Conservation (phyloP, 2,797 vertebrate genomes). For the Lagocephalus sceleratus region DNA sequence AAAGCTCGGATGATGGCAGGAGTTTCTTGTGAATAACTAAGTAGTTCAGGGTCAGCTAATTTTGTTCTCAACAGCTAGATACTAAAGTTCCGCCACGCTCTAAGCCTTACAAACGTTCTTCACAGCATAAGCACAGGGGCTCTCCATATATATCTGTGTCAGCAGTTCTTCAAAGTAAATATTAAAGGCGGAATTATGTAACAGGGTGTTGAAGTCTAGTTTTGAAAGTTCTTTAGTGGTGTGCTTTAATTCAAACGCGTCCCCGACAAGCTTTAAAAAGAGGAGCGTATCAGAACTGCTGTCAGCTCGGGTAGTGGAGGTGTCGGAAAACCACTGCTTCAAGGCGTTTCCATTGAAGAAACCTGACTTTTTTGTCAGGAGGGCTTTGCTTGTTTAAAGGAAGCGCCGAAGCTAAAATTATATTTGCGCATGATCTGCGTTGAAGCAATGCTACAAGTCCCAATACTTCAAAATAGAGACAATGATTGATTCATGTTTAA, state of each 20-base stretch:
- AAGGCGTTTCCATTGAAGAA: conserved; percentile 24
- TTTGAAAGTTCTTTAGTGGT: neutral
- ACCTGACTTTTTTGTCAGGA: conserved; percentile 1
- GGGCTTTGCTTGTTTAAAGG: conserved; percentile 1
- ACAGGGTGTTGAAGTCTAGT: neutral
- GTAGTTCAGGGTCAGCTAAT: conserved; percentile 23
- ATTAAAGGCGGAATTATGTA: neutral
- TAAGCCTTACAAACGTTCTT: neutral
- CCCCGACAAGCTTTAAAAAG: conserved; percentile 1
- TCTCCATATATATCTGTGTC: neutral
- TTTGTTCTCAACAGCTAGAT: conserved; percentile 19
- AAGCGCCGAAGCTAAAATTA: neutral
- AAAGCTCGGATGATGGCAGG: conserved; percentile 8
- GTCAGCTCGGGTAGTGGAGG: neutral
- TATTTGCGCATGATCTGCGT: conserved; percentile 5
- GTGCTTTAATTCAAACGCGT: conserved; percentile 1
- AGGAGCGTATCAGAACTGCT: conserved; percentile 16
- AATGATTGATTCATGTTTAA: too few species aligned
- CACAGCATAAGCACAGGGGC: neutral
- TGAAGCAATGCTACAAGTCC: neutral
- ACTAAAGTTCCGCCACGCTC: neutral
- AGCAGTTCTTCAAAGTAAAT: conserved; percentile 1
- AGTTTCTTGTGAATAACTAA: conserved; percentile 6
- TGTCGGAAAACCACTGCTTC: conserved; percentile 10
- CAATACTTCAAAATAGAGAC: too few species aligned